Conservation (phyloP, 2,113 vertebrate genomes). For the Chelonoidis abingdonii region DNA sequence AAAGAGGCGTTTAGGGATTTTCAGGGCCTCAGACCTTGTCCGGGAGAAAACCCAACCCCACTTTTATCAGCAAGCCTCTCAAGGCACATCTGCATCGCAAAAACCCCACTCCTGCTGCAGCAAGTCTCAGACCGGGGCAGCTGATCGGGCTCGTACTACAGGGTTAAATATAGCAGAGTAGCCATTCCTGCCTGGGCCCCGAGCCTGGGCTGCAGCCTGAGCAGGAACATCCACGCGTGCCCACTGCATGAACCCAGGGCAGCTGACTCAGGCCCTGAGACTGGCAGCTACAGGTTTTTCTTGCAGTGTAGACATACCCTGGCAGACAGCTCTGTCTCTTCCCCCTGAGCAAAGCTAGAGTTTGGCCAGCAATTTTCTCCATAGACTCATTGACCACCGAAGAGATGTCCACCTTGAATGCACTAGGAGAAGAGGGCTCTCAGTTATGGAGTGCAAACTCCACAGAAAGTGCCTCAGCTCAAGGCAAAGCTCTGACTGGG, state of each 20-base stretch:
- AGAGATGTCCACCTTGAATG: not conserved
- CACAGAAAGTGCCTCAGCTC: not conserved
- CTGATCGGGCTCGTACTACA: not conserved
- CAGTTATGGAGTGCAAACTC: not conserved
- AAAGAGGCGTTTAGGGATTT: constrained; percentile 3
- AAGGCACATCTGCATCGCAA: not conserved
- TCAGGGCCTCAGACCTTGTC: constrained; percentile 28
- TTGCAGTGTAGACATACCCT: not conserved
- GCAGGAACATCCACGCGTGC: not conserved
- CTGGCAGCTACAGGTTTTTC: not conserved
- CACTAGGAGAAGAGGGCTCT: constrained; percentile 25
- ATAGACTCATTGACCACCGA: not conserved
- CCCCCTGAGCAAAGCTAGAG: constrained; percentile 14
- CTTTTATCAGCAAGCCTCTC: constrained; percentile 13
- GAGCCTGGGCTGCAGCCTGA: not conserved
- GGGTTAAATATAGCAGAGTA: not conserved
- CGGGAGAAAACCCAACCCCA: constrained; percentile 41
- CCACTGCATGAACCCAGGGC: not conserved
- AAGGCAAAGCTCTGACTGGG: constrained; percentile 14
- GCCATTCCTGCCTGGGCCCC: not conserved
- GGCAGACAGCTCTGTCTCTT: not conserved
- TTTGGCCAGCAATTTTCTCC: rapidly evolving
- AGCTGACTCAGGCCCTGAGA: not conserved
- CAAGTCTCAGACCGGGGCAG: not conserved
- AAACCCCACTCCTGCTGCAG: not conserved